Evolutionary conservation across 1,140 invertebrate genomes (phyloP).

Genomic region (Coenobita brevimanus): DNA sequence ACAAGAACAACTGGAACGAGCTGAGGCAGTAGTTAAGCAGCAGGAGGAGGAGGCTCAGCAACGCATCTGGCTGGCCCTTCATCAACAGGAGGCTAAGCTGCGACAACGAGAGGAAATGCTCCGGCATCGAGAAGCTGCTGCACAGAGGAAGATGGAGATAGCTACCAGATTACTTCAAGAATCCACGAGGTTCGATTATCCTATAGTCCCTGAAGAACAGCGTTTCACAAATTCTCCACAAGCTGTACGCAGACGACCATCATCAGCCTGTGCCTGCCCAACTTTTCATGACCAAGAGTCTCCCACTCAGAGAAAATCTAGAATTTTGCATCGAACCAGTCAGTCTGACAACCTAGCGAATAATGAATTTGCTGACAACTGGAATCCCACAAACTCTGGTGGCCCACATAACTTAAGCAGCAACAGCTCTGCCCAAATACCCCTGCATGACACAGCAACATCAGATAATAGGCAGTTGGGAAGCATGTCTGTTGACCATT

Average conservation of each 20-base stretch:
- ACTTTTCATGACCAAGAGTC: too few species aligned
- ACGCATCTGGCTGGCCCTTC: conserved; percentile 35
- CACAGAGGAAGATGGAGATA: conserved; percentile 41
- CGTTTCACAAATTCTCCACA: conserved; percentile 8
- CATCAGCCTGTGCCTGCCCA: too few species aligned
- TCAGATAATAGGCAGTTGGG: too few species aligned
- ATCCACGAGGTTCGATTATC: conserved; percentile 31
- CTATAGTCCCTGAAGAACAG: conserved; percentile 18
- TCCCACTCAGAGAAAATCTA: too few species aligned
- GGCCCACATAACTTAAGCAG: too few species aligned
- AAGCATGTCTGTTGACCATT: too few species aligned
- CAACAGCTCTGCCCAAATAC: too few species aligned
- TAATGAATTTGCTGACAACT: too few species aligned
- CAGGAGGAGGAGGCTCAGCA: conserved; percentile 55
- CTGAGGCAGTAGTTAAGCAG: conserved; percentile 43
- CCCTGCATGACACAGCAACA: too few species aligned
- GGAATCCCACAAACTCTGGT: too few species aligned
- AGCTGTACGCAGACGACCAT: background rate
- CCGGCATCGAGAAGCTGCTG: conserved; percentile 32
- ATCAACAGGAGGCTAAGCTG: conserved; percentile 37
- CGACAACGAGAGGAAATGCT: conserved; percentile 39
- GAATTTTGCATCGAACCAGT: too few species aligned
- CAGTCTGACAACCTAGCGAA: too few species aligned
- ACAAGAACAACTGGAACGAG: conserved; percentile 33
- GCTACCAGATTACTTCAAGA: conserved; percentile 48